These are phyloP conservation scores for Microctenopoma stevenorrisi DNA, from an alignment of 2,797 vertebrate genomes.

Conservation along the genomic window DNA sequence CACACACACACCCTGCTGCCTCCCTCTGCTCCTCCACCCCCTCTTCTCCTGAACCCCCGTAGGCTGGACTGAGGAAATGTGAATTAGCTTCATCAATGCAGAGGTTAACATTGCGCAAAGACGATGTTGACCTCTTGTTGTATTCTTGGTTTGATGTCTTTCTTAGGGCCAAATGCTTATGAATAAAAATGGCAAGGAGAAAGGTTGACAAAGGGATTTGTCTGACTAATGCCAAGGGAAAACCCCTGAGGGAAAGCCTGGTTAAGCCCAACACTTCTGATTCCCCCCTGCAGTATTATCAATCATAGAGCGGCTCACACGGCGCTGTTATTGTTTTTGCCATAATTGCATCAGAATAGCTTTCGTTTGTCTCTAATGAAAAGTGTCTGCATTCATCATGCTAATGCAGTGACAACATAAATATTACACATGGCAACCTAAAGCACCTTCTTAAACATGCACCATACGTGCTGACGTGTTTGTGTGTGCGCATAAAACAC, in stretches of 20 bases:
- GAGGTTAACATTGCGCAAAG: constrained; percentile 84
- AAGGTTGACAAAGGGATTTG: constrained; percentile 84
- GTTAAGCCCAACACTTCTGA: constrained; percentile 75
- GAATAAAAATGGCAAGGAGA: constrained; percentile 83
- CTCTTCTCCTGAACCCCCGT: constrained; percentile 66
- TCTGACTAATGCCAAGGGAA: constrained; percentile 81
- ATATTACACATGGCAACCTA: constrained; percentile 64
- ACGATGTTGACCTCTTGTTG: constrained; percentile 83
- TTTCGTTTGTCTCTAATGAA: constrained; percentile 83
- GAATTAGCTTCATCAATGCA: constrained; percentile 86
- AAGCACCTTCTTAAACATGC: constrained; percentile 41
- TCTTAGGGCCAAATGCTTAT: constrained; percentile 83
- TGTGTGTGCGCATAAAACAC: constrained; percentile 23
- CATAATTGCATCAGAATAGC: constrained; percentile 80
- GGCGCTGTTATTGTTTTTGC: constrained; percentile 80
- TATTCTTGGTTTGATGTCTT: constrained; percentile 86
- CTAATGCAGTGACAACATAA: constrained; percentile 73
- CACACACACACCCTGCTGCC: constrained; percentile 39
- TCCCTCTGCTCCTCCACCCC: constrained; percentile 55
- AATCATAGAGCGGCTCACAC: constrained; percentile 75
- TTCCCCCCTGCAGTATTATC: constrained; percentile 74
- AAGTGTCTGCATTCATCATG: constrained; percentile 77
- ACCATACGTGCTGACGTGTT: constrained; percentile 54
- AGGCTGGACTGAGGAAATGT: constrained; percentile 84
- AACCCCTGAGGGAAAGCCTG: constrained; percentile 77